A percentile compares a stretch with the other conserved stretches of the same genome.
These are phyloP conservation scores for Cardinalis cardinalis DNA, from an alignment of 2,113 vertebrate genomes.

Conservation along the genomic window DNA sequence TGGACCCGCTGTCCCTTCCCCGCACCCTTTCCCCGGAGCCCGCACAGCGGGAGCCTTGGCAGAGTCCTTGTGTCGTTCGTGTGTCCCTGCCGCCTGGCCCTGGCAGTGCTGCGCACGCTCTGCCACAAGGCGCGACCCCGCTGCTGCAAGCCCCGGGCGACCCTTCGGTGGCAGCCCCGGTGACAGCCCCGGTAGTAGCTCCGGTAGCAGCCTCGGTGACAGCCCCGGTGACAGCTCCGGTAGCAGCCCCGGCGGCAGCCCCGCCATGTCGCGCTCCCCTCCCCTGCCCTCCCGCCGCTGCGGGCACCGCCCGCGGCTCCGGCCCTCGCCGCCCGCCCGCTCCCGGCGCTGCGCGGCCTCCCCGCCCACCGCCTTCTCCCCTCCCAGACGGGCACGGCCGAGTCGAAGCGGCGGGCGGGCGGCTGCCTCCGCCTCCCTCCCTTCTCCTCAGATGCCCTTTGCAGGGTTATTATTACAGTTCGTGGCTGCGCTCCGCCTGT, in stretches of 20 bases:
- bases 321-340: neutral
- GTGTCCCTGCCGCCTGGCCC: accelerated
- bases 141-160: accelerated
- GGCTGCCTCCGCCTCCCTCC: conserved; percentile 38
- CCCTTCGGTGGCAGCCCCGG: accelerated
- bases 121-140: accelerated
- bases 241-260: too few species aligned
- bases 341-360: neutral
- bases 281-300: neutral
- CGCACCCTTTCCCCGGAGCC: accelerated
- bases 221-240: too few species aligned
- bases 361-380: conserved; percentile 34
- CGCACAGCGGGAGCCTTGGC: accelerated
- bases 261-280: neutral
- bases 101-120: accelerated
- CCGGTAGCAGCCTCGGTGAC: too few species aligned
- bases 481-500: neutral
- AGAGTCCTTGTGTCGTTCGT: accelerated
- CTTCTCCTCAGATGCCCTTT: conserved; percentile 75
- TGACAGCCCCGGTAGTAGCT: too few species aligned
- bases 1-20: accelerated
- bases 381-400: conserved; percentile 38
- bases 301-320: too few species aligned
- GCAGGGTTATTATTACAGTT: conserved; percentile 74
- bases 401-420: conserved; percentile 7